A percentile compares a stretch with the other conserved stretches of the same genome.
phyloP scores from a whole-genome alignment of 1,140 invertebrate species.

The Diabrotica undecimpunctata region DNA sequence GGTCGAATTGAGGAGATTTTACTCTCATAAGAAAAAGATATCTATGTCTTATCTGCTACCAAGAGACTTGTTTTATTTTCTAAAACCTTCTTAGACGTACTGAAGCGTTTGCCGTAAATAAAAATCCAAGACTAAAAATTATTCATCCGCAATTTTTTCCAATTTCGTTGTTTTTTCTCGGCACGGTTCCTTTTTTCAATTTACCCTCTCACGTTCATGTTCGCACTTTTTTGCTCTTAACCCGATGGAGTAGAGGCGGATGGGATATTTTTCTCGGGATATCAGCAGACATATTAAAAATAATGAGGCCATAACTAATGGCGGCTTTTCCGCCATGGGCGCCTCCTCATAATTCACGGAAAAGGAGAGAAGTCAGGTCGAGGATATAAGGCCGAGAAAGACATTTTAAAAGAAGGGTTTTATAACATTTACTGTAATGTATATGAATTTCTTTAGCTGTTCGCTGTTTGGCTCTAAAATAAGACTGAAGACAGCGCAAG shows the following conservation, averaged over 20 bases:
- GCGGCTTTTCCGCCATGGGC: slow-evolving; percentile 4
- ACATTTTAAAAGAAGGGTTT: not conserved
- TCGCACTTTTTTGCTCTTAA: slow-evolving; percentile 3
- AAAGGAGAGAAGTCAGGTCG: no score
- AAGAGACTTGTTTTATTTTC: no score
- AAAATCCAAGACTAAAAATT: no score
- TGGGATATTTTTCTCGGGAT: not conserved
- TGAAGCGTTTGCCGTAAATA: no score
- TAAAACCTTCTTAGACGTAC: no score
- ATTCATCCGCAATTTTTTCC: slow-evolving; percentile 1
- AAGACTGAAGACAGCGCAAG: no score
- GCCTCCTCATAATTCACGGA: not conserved
- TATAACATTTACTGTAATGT: not conserved
- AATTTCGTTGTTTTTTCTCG: slow-evolving; percentile 4
- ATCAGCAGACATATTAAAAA: slow-evolving; percentile 20
- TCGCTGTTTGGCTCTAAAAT: no score
- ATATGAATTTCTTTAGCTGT: no score
- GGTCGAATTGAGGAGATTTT: no score
- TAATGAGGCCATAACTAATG: slow-evolving; percentile 18
- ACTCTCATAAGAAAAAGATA: no score
- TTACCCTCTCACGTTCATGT: slow-evolving; percentile 5
- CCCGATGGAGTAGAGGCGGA: not conserved
- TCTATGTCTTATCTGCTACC: no score
- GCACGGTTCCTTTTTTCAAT: slow-evolving; percentile 1
- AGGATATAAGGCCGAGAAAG: not conserved